phyloP scores from a whole-genome alignment of 2,888 invertebrate genomes.

The Drosophila picticornis region DNA sequence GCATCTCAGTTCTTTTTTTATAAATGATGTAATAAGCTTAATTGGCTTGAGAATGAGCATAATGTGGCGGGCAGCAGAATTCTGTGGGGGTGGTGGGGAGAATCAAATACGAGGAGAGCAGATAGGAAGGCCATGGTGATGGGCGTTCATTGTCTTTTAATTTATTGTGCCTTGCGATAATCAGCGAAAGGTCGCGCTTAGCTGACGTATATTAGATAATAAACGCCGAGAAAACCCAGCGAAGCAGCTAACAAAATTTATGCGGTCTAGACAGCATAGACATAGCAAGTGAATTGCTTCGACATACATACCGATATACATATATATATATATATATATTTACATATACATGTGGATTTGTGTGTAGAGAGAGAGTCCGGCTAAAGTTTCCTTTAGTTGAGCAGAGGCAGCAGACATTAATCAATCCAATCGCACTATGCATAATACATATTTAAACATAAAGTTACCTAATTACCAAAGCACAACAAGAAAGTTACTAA shows the following conservation, averaged over 20 bases:
- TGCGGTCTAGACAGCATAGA: constrained; percentile 58
- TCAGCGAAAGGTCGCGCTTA: constrained; percentile 51
- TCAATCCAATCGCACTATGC: constrained; percentile 10
- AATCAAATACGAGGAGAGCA: background rate
- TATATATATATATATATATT: background rate
- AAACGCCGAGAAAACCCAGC: constrained; percentile 11
- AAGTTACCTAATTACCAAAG: constrained; percentile 40
- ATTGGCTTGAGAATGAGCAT: constrained; percentile 60
- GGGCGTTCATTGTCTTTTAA: constrained; percentile 59
- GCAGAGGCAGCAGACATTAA: constrained; percentile 7
- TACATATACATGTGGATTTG: background rate
- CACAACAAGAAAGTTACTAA: constrained; percentile 3
- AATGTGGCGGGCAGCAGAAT: background rate
- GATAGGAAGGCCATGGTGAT: background rate
- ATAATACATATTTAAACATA: constrained; percentile 48
- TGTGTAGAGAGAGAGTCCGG: background rate
- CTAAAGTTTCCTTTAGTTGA: constrained; percentile 20
- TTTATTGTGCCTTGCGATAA: constrained; percentile 78
- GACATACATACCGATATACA: background rate
- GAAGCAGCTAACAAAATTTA: constrained; percentile 45
- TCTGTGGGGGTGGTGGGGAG: background rate
- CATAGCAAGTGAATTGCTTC: constrained; percentile 3
- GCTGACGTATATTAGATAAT: constrained; percentile 73
- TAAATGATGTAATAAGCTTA: constrained; percentile 78
- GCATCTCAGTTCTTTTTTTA: background rate